Evolutionary conservation across 2,797 vertebrate species (phyloP).

Genomic region (Falco concolor): DNA sequence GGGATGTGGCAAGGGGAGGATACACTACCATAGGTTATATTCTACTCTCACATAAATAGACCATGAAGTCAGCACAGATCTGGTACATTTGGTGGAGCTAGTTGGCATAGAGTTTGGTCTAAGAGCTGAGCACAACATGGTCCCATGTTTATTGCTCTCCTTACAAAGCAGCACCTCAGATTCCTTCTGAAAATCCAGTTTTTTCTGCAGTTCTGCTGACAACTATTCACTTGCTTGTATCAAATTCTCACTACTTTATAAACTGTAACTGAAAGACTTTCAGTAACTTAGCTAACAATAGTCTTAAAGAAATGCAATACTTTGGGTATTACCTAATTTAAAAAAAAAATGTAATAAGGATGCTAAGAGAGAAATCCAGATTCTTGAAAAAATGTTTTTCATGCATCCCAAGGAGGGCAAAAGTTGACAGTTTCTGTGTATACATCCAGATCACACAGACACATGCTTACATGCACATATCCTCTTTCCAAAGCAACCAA

Average conservation of each 20-base stretch:
- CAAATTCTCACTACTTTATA: background rate
- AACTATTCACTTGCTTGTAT: background rate
- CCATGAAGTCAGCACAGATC: background rate
- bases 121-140: background rate
- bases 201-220: background rate
- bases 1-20: background rate
- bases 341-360: background rate
- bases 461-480: background rate
- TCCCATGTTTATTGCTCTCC: background rate
- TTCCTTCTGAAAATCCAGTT: background rate
- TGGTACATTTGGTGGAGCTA: background rate
- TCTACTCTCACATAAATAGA: background rate
- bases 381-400: background rate
- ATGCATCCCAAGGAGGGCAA: background rate
- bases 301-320: background rate
- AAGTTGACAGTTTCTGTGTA: background rate
- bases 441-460: background rate
- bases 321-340: background rate
- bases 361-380: background rate
- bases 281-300: background rate
- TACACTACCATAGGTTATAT: background rate
- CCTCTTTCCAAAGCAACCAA: background rate
- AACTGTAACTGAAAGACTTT: background rate
- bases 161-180: background rate
- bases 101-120: fast-evolving